Evolutionary conservation across 2,888 invertebrate species (phyloP).

Genomic region (Eristalinus sepulchralis): DNA sequence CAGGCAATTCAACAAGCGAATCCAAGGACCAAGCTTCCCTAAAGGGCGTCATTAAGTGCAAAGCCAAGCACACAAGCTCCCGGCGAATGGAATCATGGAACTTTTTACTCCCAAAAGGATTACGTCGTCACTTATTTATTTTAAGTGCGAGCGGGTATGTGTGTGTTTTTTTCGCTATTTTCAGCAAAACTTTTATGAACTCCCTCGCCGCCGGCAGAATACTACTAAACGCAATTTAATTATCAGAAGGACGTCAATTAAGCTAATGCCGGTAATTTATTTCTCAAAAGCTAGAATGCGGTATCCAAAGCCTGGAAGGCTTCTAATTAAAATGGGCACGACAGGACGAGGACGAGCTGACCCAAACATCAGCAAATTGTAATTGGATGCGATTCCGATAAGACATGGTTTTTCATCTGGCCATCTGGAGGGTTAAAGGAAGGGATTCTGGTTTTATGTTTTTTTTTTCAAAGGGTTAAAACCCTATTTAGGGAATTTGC

Average conservation of each 20-base stretch:
- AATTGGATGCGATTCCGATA: background rate
- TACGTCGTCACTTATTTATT: background rate
- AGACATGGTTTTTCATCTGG: background rate
- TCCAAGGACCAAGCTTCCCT: background rate
- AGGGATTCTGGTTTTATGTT: too few species aligned
- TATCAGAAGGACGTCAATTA: constrained; percentile 19
- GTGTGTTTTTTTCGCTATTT: background rate
- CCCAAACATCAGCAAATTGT: background rate
- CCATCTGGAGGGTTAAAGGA: background rate
- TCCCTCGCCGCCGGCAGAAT: background rate
- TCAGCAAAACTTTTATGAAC: background rate
- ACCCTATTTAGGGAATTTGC: too few species aligned
- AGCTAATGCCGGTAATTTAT: constrained; percentile 19
- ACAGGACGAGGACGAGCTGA: background rate
- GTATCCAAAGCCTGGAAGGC: background rate
- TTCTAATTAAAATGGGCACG: background rate
- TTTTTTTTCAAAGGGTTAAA: too few species aligned
- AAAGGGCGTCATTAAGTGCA: background rate
- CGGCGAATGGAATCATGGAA: background rate
- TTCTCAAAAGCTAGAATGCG: background rate
- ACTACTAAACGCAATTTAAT: constrained; percentile 32
- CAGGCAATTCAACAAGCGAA: background rate
- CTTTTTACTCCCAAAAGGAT: background rate
- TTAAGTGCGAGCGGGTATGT: background rate
- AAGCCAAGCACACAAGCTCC: background rate